phyloP scores from a whole-genome alignment of 2,113 vertebrate species.

The Corvus cornix region DNA sequence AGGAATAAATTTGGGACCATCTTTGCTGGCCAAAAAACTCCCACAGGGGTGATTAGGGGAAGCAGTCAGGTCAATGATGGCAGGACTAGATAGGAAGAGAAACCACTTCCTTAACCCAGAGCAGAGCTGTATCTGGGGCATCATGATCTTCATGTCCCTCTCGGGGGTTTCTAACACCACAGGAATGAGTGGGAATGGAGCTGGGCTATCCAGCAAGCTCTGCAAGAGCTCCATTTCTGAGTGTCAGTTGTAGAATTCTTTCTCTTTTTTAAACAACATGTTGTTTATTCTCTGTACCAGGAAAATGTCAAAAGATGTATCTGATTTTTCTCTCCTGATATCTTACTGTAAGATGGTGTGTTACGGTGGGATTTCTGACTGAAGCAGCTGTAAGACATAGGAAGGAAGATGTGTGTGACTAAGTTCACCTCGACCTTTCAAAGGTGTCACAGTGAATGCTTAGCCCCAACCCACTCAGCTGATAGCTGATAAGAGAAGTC shows the following conservation, averaged over 20 bases:
- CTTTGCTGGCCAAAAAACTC: background rate
- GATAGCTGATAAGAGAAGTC: background rate
- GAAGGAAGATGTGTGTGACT: background rate
- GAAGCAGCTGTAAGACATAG: background rate
- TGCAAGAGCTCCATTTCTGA: background rate
- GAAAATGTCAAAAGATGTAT: background rate
- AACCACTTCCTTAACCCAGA: background rate
- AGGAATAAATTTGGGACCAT: background rate
- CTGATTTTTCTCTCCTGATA: background rate
- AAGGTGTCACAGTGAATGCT: background rate
- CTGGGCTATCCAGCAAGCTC: background rate
- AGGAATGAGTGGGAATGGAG: background rate
- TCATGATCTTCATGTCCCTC: background rate
- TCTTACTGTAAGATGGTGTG: fast-evolving
- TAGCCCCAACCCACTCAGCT: background rate
- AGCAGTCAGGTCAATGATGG: background rate
- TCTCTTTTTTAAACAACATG: background rate
- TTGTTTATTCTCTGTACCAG: background rate
- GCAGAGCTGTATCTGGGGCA: background rate
- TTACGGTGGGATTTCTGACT: background rate
- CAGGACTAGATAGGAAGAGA: background rate
- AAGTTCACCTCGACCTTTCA: conserved; percentile 5
- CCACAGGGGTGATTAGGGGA: background rate
- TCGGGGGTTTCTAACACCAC: background rate
- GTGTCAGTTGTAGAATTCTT: background rate